Conservation (phyloP, 2,797 vertebrate genomes). For the Acestrorhynchus altus region DNA sequence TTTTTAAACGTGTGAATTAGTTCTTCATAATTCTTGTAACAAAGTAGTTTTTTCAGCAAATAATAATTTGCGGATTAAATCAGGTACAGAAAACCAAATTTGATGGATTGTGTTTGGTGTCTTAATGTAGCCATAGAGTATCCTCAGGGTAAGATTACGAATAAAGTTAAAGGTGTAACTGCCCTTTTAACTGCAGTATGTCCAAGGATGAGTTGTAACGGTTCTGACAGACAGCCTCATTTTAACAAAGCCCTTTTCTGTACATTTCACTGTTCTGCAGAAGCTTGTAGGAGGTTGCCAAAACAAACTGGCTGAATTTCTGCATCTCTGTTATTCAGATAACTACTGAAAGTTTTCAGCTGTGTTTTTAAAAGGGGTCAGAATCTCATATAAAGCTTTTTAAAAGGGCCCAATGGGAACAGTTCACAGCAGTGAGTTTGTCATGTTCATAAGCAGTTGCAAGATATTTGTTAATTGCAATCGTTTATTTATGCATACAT, state of each 20-base stretch:
- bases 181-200: slow-evolving; percentile 40
- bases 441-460: slow-evolving; percentile 73
- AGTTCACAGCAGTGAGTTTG: slow-evolving; percentile 73
- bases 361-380: neutral
- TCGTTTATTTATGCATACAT: slow-evolving; percentile 98
- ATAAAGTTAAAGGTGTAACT: slow-evolving; percentile 43
- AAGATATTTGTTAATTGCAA: slow-evolving; percentile 84
- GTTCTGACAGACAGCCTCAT: neutral
- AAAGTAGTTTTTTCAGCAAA: slow-evolving; percentile 33
- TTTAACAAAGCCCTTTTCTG: slow-evolving; percentile 6
- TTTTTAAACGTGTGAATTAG: slow-evolving; percentile 1
- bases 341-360: slow-evolving; percentile 78
- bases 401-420: neutral
- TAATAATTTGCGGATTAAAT: slow-evolving; percentile 31
- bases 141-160: slow-evolving; percentile 49
- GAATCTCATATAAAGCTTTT: neutral
- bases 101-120: slow-evolving; percentile 49
- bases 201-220: slow-evolving; percentile 15
- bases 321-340: neutral
- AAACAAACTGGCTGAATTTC: neutral
- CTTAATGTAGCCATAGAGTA: slow-evolving; percentile 53
- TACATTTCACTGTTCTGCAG: neutral
- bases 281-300: neutral
- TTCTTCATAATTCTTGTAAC: slow-evolving; percentile 8
- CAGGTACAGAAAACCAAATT: slow-evolving; percentile 54